Conservation (phyloP, 2,797 vertebrate species). For the Hemitrygon akajei region DNA sequence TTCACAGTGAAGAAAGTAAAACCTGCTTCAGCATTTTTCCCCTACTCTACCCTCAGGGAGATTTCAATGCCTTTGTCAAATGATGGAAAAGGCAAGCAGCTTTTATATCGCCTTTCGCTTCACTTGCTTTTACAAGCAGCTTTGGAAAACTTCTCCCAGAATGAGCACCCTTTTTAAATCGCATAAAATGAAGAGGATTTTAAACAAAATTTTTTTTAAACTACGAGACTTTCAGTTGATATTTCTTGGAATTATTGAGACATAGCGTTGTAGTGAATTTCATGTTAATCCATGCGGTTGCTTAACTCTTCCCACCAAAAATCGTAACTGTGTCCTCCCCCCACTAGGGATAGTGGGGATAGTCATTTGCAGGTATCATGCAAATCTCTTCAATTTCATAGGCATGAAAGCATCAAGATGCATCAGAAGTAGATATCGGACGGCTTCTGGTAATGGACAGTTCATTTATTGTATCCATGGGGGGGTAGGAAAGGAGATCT, state of each 20-base stretch:
- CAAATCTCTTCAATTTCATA: background rate
- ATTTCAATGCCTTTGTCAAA: background rate
- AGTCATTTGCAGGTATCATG: background rate
- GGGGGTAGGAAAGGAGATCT: background rate
- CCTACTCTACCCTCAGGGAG: background rate
- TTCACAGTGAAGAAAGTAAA: slow-evolving; percentile 13
- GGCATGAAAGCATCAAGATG: background rate
- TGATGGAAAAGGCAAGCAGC: background rate
- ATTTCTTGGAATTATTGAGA: background rate
- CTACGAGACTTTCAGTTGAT: background rate
- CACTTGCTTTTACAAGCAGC: background rate
- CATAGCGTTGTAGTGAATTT: background rate
- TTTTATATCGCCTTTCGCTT: background rate
- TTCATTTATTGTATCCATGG: too few relatives aligned
- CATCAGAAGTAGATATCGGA: background rate
- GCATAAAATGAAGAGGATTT: background rate
- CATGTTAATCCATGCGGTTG: too few relatives aligned
- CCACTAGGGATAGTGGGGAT: background rate
- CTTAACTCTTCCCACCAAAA: too few relatives aligned
- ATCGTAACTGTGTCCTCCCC: too few relatives aligned
- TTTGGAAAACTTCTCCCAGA: background rate
- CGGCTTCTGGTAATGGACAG: background rate
- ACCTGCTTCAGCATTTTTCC: background rate
- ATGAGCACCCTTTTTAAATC: background rate
- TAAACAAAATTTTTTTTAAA: background rate